These are phyloP conservation scores for Muntiacus muntjak DNA, from an alignment of 2,113 vertebrate genomes.

Conservation along the genomic window DNA sequence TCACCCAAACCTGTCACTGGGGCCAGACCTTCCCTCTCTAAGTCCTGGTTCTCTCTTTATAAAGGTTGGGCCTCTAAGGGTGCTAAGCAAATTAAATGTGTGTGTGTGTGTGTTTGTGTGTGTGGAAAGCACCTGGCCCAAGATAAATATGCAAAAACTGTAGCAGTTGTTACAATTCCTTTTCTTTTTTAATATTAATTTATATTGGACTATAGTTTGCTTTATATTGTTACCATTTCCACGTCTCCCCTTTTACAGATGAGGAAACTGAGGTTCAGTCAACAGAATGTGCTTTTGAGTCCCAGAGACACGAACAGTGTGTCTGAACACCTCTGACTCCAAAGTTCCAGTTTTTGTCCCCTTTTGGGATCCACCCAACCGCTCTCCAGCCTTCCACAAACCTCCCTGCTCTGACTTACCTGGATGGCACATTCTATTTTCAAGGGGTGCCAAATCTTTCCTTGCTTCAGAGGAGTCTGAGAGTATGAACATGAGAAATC, in stretches of 20 bases:
- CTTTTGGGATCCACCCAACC: not conserved
- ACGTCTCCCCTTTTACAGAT: not conserved
- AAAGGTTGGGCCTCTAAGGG: not conserved
- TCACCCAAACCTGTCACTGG: not conserved
- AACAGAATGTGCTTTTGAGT: not conserved
- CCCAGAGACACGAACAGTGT: rapidly evolving
- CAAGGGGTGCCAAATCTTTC: not conserved
- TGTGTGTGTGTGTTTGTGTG: not conserved
- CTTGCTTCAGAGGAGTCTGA: not conserved
- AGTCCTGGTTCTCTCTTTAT: not conserved
- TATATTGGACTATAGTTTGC: not conserved
- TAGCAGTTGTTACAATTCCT: not conserved
- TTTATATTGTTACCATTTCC: not conserved
- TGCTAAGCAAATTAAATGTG: not conserved
- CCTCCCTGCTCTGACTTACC: not conserved
- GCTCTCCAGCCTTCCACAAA: not conserved
- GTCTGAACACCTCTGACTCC: not conserved
- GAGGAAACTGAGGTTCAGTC: not conserved
- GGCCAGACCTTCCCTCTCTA: not conserved
- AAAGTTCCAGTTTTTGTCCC: too few relatives aligned
- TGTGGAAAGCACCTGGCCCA: not conserved
- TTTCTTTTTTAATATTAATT: not conserved
- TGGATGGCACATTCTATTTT: rapidly evolving
- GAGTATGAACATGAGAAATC: not conserved
- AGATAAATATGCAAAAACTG: not conserved